Conservation (phyloP, 64 coral and sea anemone genomes). For the Pocillopora damicornis region DNA sequence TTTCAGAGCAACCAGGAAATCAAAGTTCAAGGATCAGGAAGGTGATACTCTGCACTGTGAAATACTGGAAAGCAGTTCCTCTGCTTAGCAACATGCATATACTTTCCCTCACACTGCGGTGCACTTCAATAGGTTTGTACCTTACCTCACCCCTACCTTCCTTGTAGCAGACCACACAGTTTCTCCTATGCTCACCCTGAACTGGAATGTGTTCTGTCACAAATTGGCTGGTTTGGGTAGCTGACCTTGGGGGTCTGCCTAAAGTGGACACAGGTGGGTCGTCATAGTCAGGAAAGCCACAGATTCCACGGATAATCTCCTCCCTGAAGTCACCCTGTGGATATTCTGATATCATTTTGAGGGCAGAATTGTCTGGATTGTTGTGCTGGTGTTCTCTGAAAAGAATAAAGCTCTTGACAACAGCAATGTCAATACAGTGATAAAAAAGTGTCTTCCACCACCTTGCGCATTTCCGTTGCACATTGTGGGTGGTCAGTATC, state of each 20-base stretch:
- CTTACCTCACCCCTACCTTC: constrained; percentile 16
- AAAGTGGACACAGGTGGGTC: constrained; percentile 28
- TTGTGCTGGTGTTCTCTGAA: not conserved
- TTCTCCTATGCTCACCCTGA: constrained; percentile 30
- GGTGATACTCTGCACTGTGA: not conserved
- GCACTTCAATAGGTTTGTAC: constrained; percentile 32
- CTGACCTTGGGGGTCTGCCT: constrained; percentile 7
- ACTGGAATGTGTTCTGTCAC: constrained; percentile 51
- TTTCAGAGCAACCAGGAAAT: too few species aligned
- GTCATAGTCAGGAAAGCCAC: constrained; percentile 44
- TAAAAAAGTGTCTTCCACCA: constrained; percentile 48
- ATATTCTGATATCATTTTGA: constrained; percentile 14
- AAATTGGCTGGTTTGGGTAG: not conserved
- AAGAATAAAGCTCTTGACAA: constrained; percentile 43
- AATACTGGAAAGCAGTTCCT: not conserved
- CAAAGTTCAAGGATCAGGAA: not conserved
- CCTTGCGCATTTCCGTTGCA: constrained; percentile 22
- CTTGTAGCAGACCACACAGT: constrained; percentile 36
- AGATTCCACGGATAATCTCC: constrained; percentile 12
- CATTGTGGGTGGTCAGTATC: constrained; percentile 40
- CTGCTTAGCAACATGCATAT: constrained; percentile 33
- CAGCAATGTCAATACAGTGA: constrained; percentile 16
- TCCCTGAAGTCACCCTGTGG: constrained; percentile 49
- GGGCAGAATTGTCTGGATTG: constrained; percentile 35
- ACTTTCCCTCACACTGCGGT: constrained; percentile 41